A percentile compares a stretch with the other conserved stretches of the same genome.
phyloP scores from a whole-genome alignment of 2,113 vertebrate species.

The Neolamprologus hecqui region DNA sequence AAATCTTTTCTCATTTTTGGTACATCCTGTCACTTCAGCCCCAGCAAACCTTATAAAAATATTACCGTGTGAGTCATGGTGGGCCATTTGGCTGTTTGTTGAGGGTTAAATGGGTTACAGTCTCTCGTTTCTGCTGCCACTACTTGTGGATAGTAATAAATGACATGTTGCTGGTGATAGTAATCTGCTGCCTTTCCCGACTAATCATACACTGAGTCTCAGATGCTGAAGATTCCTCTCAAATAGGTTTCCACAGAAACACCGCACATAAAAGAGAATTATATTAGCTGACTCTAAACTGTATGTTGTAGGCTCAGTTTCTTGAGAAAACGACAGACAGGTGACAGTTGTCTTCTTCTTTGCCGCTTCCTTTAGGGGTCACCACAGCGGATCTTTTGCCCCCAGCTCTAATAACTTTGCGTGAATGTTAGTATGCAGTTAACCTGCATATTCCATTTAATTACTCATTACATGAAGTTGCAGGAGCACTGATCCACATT shows the following conservation, averaged over 20 bases:
- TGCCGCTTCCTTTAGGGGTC: background rate
- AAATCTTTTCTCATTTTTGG: background rate
- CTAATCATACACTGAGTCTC: background rate
- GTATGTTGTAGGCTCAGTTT: background rate
- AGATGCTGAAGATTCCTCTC: background rate
- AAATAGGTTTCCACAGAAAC: background rate
- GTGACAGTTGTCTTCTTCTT: background rate
- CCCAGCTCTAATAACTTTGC: fast-evolving
- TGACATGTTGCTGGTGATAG: background rate
- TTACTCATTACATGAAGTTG: background rate
- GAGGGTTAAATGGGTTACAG: background rate
- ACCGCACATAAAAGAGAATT: background rate
- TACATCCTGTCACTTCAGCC: background rate
- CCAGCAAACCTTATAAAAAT: background rate
- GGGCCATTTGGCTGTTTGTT: background rate
- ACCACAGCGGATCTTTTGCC: background rate
- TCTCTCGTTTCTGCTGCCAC: background rate
- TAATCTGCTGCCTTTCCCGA: background rate
- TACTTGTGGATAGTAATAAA: background rate
- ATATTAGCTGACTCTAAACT: background rate
- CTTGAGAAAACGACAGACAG: background rate
- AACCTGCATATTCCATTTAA: background rate
- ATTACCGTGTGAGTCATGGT: background rate
- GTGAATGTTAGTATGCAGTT: background rate
- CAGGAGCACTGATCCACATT: background rate